A percentile compares a stretch with the other conserved stretches of the same genome.
Conservation (phyloP, 2,113 vertebrate genomes). For the Limnothrissa miodon region DNA sequence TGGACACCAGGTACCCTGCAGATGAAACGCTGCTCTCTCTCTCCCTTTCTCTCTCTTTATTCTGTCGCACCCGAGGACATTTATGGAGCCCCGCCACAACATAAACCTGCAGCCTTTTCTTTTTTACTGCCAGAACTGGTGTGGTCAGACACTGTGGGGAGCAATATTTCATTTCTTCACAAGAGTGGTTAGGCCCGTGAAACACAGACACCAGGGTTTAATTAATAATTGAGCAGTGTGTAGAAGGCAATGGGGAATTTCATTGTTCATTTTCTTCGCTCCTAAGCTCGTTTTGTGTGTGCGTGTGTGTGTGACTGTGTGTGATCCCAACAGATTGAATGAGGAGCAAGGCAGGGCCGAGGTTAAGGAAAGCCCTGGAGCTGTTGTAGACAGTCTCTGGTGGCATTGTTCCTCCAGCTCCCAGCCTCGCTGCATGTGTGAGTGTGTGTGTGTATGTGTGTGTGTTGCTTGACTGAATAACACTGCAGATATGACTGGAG, state of each 20-base stretch:
- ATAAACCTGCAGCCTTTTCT: background rate
- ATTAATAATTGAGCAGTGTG: constrained; percentile 48
- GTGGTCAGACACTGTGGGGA: background rate
- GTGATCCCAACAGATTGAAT: constrained; percentile 69
- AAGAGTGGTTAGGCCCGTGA: constrained; percentile 10
- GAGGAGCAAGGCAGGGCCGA: constrained; percentile 61
- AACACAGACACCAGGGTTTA: constrained; percentile 27
- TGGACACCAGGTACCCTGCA: background rate
- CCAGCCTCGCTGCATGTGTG: constrained; percentile 37
- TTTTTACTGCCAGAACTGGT: background rate
- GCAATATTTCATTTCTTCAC: constrained; percentile 14
- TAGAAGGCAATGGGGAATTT: constrained; percentile 51
- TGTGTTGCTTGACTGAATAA: constrained; percentile 14
- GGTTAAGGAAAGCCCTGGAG: constrained; percentile 64
- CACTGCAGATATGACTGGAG: constrained; percentile 48
- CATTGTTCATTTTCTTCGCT: constrained; percentile 64
- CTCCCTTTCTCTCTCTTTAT: background rate
- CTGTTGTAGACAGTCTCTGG: constrained; percentile 58
- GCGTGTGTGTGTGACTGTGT: constrained; percentile 35
- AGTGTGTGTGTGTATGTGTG: constrained; percentile 24
- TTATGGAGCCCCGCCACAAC: background rate
- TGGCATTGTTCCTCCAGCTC: constrained; percentile 51
- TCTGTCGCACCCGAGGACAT: background rate
- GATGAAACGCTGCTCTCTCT: background rate
- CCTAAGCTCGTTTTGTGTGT: constrained; percentile 55